Conservation (phyloP, 2,888 invertebrate genomes). For the Papilio demoleus region DNA sequence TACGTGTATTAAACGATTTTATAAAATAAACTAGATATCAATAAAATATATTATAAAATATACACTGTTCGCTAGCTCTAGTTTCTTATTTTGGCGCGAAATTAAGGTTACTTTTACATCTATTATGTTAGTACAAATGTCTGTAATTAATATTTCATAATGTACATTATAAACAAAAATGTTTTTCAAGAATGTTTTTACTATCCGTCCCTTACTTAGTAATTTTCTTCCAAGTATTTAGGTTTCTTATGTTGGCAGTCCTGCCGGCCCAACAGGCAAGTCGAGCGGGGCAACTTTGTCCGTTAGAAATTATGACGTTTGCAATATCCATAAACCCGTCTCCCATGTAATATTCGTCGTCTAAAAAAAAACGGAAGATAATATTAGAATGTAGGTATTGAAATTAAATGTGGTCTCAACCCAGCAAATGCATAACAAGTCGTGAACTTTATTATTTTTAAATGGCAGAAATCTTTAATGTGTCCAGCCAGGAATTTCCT, state of each 20-base stretch:
- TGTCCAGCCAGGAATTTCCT: neutral
- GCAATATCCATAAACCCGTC: slow-evolving; percentile 57
- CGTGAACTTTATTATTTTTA: neutral
- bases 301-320: slow-evolving; percentile 57
- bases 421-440: neutral
- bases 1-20: no score
- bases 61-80: no score
- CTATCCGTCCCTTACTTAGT: slow-evolving; percentile 55
- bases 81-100: no score
- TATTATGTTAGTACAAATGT: no score
- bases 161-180: no score
- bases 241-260: slow-evolving; percentile 43
- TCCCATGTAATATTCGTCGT: slow-evolving; percentile 50
- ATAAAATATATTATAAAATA: no score
- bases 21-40: no score
- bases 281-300: slow-evolving; percentile 62
- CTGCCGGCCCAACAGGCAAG: slow-evolving; percentile 70
- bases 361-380: slow-evolving; percentile 53
- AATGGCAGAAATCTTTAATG: neutral
- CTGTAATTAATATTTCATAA: no score
- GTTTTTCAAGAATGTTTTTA: neutral
- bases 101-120: no score
- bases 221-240: slow-evolving; percentile 53
- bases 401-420: neutral
- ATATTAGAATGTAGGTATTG: no score